A percentile compares a stretch with the other conserved stretches of the same genome.
These are phyloP conservation scores for Piscicola geometra DNA, from an alignment of 2,888 invertebrate species.

Conservation along the genomic window DNA sequence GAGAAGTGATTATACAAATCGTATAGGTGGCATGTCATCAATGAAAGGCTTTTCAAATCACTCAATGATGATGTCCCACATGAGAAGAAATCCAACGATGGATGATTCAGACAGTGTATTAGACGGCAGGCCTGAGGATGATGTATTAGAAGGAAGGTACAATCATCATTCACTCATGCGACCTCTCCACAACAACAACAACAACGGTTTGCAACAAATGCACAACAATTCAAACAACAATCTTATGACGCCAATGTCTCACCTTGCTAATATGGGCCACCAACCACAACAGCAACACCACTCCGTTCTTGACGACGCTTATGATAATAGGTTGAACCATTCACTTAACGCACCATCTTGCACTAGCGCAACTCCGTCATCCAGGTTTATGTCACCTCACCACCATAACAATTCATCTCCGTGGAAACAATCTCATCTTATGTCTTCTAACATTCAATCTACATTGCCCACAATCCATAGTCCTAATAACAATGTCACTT, in stretches of 20 bases:
- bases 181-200: background rate
- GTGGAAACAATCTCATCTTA: background rate
- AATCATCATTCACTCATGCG: conserved; percentile 4
- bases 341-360: background rate
- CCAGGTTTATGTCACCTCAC: background rate
- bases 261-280: background rate
- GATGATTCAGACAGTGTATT: background rate
- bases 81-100: background rate
- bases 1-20: background rate
- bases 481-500: background rate
- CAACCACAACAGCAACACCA: conserved; percentile 1
- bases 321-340: background rate
- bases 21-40: background rate
- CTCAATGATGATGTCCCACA: background rate
- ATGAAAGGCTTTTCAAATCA: background rate
- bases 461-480: background rate
- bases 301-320: background rate
- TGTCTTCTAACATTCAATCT: background rate
- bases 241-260: background rate
- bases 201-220: background rate
- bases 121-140: background rate
- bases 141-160: conserved; percentile 13
- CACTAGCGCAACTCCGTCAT: background rate
- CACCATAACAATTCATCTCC: background rate
- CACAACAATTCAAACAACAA: background rate